Base-by-base conservation (phyloP, 2,797 vertebrate species). In the Etheostoma nigrum region DNA sequence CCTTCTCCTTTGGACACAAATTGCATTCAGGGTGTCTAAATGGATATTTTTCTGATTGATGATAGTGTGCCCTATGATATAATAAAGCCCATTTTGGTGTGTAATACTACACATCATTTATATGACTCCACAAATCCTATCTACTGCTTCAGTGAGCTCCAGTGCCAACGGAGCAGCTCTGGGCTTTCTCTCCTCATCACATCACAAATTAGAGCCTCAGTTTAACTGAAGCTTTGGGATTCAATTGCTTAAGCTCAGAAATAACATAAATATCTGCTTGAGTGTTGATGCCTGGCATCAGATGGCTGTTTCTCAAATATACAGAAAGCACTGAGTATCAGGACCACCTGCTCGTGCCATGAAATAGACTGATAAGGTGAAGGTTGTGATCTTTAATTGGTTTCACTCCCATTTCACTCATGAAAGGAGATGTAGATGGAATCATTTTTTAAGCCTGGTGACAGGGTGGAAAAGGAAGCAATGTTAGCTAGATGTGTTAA, bases 11-110 rank as follows among this genome's bases (percentile, higher is more conserved):
- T 64, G 8, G 71, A 54, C 62, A 79, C 61, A 83, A 81, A 80
- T 72, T 61, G 44, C 58, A 52, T 71, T 60, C 44, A 30, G 15
- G 54, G 5, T 40, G 67, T 27, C 53, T 68, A 73, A 78, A 79
- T 63, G 59, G 57, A 57, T 76, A 65, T 75, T 74, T 79, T 67
- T 77, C 40, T 82, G 88, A 92, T 84, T 81, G 81, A 89, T 84
- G 83, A 83, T 78, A 75, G 44, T 63, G 71, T 74, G 49, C 51
- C 68, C 75, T 61, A 48, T 80, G 71, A 72, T 86, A 81, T 80
- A 86, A 88, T 82, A 62, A 84, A 85, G 78, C 71, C 79, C 66
- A 85, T 89, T 87, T 88, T 74, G 72, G 68, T 89, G 87, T 87
- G 81, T 90, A 90, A 90, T 81, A 77, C 76, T 60, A 67, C 54